phyloP scores from a whole-genome alignment of 2,888 invertebrate species.

The Dioctria linearis region DNA sequence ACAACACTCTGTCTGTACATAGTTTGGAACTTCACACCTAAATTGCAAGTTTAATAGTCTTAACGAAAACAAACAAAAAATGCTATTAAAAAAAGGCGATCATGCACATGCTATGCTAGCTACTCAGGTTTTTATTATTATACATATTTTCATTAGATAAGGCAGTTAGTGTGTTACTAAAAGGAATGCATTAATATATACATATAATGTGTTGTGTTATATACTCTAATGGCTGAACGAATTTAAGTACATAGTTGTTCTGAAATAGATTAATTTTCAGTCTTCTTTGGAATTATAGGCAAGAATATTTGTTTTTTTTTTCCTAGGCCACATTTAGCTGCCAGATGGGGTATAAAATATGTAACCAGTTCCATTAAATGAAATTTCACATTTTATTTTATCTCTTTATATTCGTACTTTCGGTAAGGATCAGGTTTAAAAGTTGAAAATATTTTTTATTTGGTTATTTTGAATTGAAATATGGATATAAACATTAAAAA shows the following conservation, averaged over 20 bases:
- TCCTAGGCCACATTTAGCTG: neutral
- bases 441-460: too few relatives aligned
- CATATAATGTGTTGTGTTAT: neutral
- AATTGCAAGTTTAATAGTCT: conserved; percentile 15
- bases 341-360: neutral
- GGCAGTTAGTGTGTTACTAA: conserved; percentile 3
- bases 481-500: too few relatives aligned
- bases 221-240: neutral
- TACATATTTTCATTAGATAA: neutral
- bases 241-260: neutral
- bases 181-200: neutral
- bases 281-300: neutral
- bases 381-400: too few relatives aligned
- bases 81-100: conserved; percentile 22
- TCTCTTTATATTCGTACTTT: too few relatives aligned
- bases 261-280: neutral
- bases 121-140: neutral
- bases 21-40: neutral
- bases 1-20: neutral
- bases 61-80: conserved; percentile 8
- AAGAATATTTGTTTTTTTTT: neutral
- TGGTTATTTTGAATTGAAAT: too few relatives aligned
- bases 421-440: too few relatives aligned
- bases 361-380: too few relatives aligned
- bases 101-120: conserved; percentile 26